Conservation (phyloP, 2,888 invertebrate species). For the Melinopterus prodromus region DNA sequence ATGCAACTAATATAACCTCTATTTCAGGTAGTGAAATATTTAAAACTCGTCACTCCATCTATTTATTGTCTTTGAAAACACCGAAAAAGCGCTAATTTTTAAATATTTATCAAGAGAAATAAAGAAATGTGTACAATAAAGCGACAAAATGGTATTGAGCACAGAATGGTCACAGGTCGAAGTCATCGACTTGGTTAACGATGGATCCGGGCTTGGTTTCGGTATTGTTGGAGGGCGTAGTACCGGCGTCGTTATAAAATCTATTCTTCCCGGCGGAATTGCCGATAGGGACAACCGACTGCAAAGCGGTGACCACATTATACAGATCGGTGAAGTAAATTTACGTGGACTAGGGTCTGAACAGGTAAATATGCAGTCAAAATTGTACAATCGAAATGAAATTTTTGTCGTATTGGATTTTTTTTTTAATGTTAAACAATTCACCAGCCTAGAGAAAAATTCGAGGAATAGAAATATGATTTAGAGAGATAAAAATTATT, state of each 20-base stretch:
- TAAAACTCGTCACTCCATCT: conserved; percentile 5
- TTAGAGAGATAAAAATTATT: too few species aligned
- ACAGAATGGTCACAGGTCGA: conserved; percentile 99
- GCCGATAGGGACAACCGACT: conserved; percentile 95
- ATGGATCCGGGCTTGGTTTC: conserved; percentile 97
- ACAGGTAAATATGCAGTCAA: conserved; percentile 68
- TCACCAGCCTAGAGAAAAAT: too few species aligned
- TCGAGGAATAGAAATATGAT: too few species aligned
- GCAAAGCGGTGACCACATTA: conserved; percentile 96
- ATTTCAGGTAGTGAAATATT: neutral
- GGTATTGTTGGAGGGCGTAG: conserved; percentile 97
- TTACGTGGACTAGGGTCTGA: conserved; percentile 97
- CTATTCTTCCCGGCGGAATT: conserved; percentile 94
- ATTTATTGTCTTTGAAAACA: neutral
- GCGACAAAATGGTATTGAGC: conserved; percentile 78
- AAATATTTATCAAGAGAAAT: conserved; percentile 28
- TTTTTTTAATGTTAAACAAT: too few species aligned
- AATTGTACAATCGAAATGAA: too few species aligned
- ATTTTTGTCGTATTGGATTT: too few species aligned
- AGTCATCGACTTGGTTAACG: conserved; percentile 96
- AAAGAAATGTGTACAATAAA: conserved; percentile 39
- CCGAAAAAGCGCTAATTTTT: conserved; percentile 31
- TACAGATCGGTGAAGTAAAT: conserved; percentile 95
- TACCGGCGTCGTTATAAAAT: conserved; percentile 98
- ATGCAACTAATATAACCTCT: conserved; percentile 12